These are phyloP conservation scores for Sapayoa aenigma DNA, from an alignment of 2,113 vertebrate genomes.

Conservation along the genomic window DNA sequence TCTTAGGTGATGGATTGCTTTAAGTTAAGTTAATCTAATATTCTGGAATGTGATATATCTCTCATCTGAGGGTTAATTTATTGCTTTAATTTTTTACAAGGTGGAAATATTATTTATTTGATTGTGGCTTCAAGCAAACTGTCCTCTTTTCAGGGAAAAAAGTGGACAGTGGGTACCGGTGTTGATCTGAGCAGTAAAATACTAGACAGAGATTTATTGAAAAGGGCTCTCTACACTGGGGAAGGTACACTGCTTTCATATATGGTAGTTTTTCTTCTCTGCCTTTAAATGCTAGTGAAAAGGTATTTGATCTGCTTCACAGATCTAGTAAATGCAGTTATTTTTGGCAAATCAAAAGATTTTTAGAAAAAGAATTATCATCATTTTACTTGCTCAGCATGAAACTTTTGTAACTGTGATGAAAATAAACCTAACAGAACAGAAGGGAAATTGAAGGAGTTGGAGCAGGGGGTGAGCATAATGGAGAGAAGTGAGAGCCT, in stretches of 20 bases:
- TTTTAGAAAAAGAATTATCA: background rate
- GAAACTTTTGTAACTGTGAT: background rate
- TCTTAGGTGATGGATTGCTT: background rate
- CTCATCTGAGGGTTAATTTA: background rate
- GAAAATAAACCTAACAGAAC: slow-evolving; percentile 4
- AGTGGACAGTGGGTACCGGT: background rate
- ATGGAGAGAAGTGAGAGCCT: background rate
- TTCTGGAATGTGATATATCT: background rate
- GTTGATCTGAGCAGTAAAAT: background rate
- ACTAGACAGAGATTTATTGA: background rate
- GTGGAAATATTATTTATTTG: background rate
- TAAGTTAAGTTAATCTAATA: background rate
- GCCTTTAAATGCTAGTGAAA: background rate
- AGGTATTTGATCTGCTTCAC: background rate
- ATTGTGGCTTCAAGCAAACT: background rate
- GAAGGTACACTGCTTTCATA: background rate
- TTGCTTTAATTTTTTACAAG: background rate
- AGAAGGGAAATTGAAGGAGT: slow-evolving; percentile 25
- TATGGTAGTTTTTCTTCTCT: background rate
- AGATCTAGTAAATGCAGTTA: background rate
- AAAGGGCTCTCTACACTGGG: background rate
- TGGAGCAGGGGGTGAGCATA: background rate
- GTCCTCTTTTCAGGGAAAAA: background rate
- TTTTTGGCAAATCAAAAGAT: background rate
- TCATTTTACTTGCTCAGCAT: background rate